Base-by-base conservation (phyloP, 1,140 invertebrate species). In the Brachionus calyciflorus region DNA sequence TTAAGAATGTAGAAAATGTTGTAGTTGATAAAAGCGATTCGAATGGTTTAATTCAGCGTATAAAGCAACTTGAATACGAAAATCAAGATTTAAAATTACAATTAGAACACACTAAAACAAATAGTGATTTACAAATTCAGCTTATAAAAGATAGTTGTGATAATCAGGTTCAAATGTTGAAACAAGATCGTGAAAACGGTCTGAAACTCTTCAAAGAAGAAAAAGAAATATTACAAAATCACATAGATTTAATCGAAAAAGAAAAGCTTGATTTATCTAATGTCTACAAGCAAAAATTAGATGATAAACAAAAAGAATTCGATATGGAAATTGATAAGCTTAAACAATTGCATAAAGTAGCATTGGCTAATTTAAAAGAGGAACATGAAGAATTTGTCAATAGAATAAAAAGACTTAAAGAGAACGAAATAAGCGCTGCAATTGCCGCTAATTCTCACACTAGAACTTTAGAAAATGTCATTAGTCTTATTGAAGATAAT, bases 81-180 rank as follows among this genome's bases (percentile, higher is more conserved):
- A 73, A 73, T 44, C 69, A 73, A 30, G 69, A 73, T 44, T 40
- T 73, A 10, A 49, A 24, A 14, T 28, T 73, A 49, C 69, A 73
- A 73, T 14, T 73, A 1, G 46, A 73, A 5, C 69, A 73, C 7
- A 51, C 7, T 14, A 73, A 49, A 40, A 49, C 69, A 19, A 49
- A 73, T 49, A 40, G 26, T 73, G 69, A 73, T 5, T 19, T 73
- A 37, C 69, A 73, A n/a, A 73, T 73, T n/a, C 44, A 73, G 19
- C 26, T 73, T 10, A 40, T 73, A 10, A 33, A 73, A 73, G 69
- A 73, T 1, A 55, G 69, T 37, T 73, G 69, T 73, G 69, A 73
- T 2, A 73, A 48, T 24, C 46, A 41, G 10, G 19, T 73, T 14
- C 28, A 24, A 37, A 41, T 55, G 33, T 17, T 73, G 7, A 73